phyloP scores from a whole-genome alignment of 2,113 vertebrate genomes.

The Lycocorax pyrrhopterus region DNA sequence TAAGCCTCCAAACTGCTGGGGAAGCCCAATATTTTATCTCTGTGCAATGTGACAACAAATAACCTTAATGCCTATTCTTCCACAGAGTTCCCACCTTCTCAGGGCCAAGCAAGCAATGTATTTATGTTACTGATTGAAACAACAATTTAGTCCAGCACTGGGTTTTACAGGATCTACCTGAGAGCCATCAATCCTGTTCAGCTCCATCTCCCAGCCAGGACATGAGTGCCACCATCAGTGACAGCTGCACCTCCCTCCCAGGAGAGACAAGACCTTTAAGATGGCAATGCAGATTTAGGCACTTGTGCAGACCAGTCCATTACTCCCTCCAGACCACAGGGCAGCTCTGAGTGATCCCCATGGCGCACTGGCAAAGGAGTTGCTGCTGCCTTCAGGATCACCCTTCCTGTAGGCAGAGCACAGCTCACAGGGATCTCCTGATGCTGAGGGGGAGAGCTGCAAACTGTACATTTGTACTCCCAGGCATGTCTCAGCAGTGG shows the following conservation, averaged over 20 bases:
- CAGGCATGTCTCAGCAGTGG: neutral
- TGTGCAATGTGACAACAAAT: neutral
- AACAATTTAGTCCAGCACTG: neutral
- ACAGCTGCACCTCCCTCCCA: neutral
- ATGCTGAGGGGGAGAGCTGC: rapidly evolving
- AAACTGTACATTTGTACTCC: neutral
- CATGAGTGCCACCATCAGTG: neutral
- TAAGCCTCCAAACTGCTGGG: neutral
- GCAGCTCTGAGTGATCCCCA: neutral
- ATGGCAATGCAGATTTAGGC: neutral
- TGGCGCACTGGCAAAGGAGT: neutral
- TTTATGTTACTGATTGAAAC: conserved; percentile 6
- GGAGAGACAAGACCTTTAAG: neutral
- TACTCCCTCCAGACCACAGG: neutral
- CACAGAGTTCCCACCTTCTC: neutral
- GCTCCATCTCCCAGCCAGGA: neutral
- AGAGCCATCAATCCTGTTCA: neutral
- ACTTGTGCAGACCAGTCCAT: neutral
- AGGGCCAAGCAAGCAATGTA: neutral
- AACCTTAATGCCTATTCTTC: neutral
- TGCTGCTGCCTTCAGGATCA: neutral
- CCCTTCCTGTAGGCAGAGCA: neutral
- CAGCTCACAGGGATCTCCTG: neutral
- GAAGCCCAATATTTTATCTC: neutral
- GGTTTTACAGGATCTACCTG: neutral